Conservation (phyloP, 2,113 vertebrate species). For the Phrynosoma platyrhinos region DNA sequence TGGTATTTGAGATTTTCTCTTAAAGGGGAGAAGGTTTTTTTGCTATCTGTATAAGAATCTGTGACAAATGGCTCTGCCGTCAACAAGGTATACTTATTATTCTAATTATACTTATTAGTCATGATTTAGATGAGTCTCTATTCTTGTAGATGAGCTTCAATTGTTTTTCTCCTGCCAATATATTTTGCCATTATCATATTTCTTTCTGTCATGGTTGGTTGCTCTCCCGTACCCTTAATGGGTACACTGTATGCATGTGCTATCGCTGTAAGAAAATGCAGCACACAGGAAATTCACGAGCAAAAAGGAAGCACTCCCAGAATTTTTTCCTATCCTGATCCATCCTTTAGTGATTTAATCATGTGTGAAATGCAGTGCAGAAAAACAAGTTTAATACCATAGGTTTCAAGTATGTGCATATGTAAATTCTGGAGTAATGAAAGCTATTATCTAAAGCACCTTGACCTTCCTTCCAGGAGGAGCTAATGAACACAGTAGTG, state of each 20-base stretch:
- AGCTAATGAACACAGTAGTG: background rate
- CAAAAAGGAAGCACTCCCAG: slow-evolving; percentile 39
- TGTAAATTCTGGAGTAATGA: slow-evolving; percentile 25
- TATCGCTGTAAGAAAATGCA: slow-evolving; percentile 50
- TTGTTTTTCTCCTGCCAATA: slow-evolving; percentile 64
- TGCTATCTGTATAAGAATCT: slow-evolving; percentile 59
- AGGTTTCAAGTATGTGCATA: slow-evolving; percentile 4
- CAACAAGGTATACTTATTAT: slow-evolving; percentile 60
- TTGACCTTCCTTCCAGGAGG: background rate
- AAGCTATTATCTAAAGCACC: slow-evolving; percentile 29
- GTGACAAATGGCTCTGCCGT: slow-evolving; percentile 63
- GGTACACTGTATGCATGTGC: slow-evolving; percentile 30
- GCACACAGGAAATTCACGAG: slow-evolving; percentile 46
- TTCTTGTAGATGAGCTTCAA: slow-evolving; percentile 50
- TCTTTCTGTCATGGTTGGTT: slow-evolving; percentile 64
- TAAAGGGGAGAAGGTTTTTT: background rate
- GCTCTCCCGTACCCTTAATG: slow-evolving; percentile 25
- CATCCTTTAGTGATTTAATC: slow-evolving; percentile 51
- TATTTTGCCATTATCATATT: slow-evolving; percentile 52
- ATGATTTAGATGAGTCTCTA: slow-evolving; percentile 61
- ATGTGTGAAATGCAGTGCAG: slow-evolving; percentile 41
- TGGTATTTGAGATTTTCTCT: slow-evolving; percentile 56
- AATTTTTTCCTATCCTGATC: slow-evolving; percentile 40
- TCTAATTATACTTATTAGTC: slow-evolving; percentile 57
- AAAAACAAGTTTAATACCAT: slow-evolving; percentile 55